Percentiles rank a stretch among this genome's conserved stretches.
These are phyloP conservation scores for Alviniconcha marisindica DNA, from an alignment of 1,140 invertebrate genomes.

Conservation along the genomic window DNA sequence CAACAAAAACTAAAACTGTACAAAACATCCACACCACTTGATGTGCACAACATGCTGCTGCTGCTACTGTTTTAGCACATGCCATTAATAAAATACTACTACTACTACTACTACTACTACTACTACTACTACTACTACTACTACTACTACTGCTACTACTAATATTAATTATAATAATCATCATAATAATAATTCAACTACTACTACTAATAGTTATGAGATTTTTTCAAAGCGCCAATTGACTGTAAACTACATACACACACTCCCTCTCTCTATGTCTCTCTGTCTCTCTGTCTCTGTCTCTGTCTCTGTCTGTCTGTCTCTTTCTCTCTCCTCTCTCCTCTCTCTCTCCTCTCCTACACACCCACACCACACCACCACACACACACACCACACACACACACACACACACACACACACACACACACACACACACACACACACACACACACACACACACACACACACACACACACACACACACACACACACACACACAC, in stretches of 20 bases:
- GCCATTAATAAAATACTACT: too few species aligned
- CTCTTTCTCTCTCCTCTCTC: conserved; percentile 9
- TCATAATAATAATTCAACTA: too few species aligned
- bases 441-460: conserved; percentile 16
- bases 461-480: conserved; percentile 14
- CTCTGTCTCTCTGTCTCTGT: background rate
- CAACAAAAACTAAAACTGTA: background rate
- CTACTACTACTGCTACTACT: too few species aligned
- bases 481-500: conserved; percentile 16
- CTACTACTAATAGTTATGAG: too few species aligned
- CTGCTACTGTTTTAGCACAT: background rate
- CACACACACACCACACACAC: too few species aligned
- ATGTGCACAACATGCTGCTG: background rate
- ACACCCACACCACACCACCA: background rate
- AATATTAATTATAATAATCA: too few species aligned
- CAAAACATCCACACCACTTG: too few species aligned
- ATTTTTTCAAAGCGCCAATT: too few species aligned
- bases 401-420: background rate
- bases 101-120: too few species aligned
- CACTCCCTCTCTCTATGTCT: background rate
- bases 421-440: conserved; percentile 17
- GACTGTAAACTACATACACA: too few species aligned
- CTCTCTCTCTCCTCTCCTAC: background rate
- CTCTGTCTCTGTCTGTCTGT: background rate
- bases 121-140: too few species aligned